phyloP scores from a whole-genome alignment of 2,888 invertebrate genomes.

The Philonicus albiceps region DNA sequence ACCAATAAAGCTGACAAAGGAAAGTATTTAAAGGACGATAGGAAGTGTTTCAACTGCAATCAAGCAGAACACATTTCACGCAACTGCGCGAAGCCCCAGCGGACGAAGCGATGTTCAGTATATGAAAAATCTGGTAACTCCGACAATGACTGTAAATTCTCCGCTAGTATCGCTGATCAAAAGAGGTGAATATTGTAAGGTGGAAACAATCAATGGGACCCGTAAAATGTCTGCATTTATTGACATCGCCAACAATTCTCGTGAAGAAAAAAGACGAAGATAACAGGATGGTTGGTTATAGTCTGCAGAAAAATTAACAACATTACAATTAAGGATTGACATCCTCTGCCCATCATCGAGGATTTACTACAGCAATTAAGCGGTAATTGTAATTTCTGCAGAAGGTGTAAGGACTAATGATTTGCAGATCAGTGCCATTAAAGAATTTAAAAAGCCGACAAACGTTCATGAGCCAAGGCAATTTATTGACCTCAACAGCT shows the following conservation, averaged over 20 bases:
- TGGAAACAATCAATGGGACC: background rate
- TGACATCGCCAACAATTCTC: background rate
- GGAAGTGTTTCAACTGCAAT: background rate
- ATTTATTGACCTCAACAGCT: slow-evolving; percentile 2
- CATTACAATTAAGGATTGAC: background rate
- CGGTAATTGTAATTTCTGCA: background rate
- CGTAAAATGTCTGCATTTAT: background rate
- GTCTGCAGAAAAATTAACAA: background rate
- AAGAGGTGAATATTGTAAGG: background rate
- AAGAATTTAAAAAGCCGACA: background rate
- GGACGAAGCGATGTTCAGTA: background rate
- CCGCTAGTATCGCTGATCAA: background rate
- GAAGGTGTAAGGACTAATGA: slow-evolving; percentile 45
- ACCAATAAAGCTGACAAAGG: background rate
- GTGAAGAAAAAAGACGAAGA: background rate
- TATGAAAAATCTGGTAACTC: background rate
- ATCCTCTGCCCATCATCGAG: background rate
- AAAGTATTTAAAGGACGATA: background rate
- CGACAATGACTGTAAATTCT: background rate
- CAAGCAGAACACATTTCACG: background rate
- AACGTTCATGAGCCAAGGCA: background rate
- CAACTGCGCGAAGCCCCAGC: background rate
- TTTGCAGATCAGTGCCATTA: background rate
- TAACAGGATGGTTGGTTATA: background rate
- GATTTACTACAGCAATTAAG: background rate